These are phyloP conservation scores for Nomada fucata DNA, from an alignment of 2,888 invertebrate genomes.

Conservation along the genomic window DNA sequence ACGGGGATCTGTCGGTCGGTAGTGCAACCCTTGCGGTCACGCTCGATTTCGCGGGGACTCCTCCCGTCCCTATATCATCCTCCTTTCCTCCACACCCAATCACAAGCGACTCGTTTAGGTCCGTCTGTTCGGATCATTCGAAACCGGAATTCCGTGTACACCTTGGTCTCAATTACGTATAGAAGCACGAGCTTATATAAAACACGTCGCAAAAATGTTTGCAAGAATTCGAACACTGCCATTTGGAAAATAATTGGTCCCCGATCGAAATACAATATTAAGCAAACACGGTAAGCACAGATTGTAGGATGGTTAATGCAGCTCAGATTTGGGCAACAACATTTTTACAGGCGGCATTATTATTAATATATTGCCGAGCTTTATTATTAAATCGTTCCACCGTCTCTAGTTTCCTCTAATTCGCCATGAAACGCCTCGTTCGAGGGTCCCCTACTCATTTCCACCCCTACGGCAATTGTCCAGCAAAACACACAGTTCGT, in stretches of 20 bases:
- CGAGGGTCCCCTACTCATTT: background rate
- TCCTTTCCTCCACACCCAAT: conserved; percentile 11
- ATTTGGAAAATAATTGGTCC: too few species aligned
- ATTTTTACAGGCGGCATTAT: too few species aligned
- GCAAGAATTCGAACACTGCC: too few species aligned
- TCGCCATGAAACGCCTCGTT: background rate
- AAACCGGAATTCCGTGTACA: conserved; percentile 49
- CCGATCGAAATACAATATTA: too few species aligned
- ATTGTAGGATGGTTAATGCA: too few species aligned
- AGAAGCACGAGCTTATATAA: conserved; percentile 8
- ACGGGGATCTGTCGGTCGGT: conserved; percentile 50
- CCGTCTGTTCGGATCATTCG: conserved; percentile 4
- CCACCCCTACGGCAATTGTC: background rate
- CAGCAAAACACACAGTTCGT: conserved; percentile 1
- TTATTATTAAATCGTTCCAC: too few species aligned
- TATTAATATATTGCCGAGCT: too few species aligned
- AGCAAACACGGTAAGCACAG: too few species aligned
- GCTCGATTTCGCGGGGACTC: conserved; percentile 68
- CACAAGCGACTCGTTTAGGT: conserved; percentile 6
- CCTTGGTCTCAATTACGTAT: conserved; percentile 59
- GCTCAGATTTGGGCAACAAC: too few species aligned
- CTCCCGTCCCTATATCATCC: conserved; percentile 14
- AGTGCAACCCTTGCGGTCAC: conserved; percentile 64
- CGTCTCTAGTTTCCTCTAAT: too few species aligned
- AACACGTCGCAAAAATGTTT: too few species aligned